A percentile compares a stretch with the other conserved stretches of the same genome.
Evolutionary conservation across 1,140 invertebrate genomes (phyloP).

Genomic region (Hycleus phaleratus): DNA sequence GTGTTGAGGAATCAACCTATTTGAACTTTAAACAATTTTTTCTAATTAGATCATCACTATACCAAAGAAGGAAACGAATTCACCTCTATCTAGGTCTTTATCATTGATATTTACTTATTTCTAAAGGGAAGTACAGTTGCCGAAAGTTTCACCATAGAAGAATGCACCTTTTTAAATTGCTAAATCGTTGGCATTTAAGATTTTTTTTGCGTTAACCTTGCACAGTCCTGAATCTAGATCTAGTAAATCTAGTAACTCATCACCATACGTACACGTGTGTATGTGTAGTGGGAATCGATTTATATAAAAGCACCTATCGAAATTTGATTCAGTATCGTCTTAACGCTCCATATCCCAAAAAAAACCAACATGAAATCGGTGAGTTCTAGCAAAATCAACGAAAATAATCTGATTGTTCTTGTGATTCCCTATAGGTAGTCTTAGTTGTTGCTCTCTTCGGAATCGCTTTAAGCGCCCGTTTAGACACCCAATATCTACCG

Average conservation of each 20-base stretch:
- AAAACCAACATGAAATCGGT: constrained; percentile 20
- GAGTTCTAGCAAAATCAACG: not conserved
- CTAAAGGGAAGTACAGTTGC: no score
- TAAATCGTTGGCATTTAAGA: constrained; percentile 1
- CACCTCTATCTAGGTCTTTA: not conserved
- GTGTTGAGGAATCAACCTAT: not conserved
- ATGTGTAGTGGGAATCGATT: constrained; percentile 5
- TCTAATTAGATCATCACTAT: not conserved
- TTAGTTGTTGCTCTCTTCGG: constrained; percentile 12
- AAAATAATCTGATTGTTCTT: not conserved
- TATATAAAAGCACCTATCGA: constrained; percentile 6
- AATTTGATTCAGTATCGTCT: constrained; percentile 5
- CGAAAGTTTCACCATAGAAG: constrained; percentile 1
- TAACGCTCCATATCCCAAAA: not conserved
- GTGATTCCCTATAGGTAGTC: not conserved
- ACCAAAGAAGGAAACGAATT: not conserved
- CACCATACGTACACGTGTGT: not conserved
- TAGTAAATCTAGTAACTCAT: not conserved
- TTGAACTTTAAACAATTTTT: not conserved
- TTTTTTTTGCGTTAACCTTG: constrained; percentile 9
- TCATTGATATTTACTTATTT: no score
- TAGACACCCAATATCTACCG: constrained; percentile 55
- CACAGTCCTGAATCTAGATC: constrained; percentile 5
- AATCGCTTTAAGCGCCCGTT: constrained; percentile 32
- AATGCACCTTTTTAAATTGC: constrained; percentile 5